Evolutionary conservation across 53 echinoderm and acorn worm genomes (phyloP), one percentile per base, ranked within the genome.

Genomic region (Temnopleurus reevesii): DNA sequence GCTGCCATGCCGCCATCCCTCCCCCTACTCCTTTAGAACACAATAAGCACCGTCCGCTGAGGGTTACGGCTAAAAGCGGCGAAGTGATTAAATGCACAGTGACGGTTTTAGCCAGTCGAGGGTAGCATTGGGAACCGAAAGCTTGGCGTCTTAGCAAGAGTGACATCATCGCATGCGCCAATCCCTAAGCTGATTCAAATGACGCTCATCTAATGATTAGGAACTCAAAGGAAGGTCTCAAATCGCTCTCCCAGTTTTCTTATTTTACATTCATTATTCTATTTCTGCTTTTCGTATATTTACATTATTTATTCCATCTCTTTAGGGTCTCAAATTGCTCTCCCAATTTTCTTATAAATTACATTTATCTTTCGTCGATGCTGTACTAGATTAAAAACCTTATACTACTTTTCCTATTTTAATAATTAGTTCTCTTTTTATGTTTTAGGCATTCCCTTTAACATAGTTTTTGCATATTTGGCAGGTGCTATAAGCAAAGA

Each of bases 91-190:
- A 80, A 80, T 80, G 80, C 77, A 7, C 26, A 31, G 77, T 28
- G 28, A 49, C 17, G 80, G 47, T 80, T 80, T 80, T 80, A 80
- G 80, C 47, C 8, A 17, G 28, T 80, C 27, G 4, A 29, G 35
- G 80, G 30, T 26, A 17, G 49, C 51, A n/a, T 49, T 8, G 51
- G 19, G 80, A 80, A 49, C 8, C 29, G 45, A 47, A 47, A 28
- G 47, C 80, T 56, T 56, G 36, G 83, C 55, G 55, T 83, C 83
- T 83, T 83, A 53, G 31, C 54, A 35, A 83, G 83, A n/a, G 36
- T 53, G 55, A 83, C 83, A 83, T 83, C 83, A 83, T 55, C 29
- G 15, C 79, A 28, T 2, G 49, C 27, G 36, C 79, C 49, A 47
- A 79, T 79, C 49, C 79, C 79, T 41, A 4, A 17, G 46, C 27